These are phyloP conservation scores for Drosophila niveifrons DNA, from an alignment of 2,888 invertebrate species.

Conservation along the genomic window DNA sequence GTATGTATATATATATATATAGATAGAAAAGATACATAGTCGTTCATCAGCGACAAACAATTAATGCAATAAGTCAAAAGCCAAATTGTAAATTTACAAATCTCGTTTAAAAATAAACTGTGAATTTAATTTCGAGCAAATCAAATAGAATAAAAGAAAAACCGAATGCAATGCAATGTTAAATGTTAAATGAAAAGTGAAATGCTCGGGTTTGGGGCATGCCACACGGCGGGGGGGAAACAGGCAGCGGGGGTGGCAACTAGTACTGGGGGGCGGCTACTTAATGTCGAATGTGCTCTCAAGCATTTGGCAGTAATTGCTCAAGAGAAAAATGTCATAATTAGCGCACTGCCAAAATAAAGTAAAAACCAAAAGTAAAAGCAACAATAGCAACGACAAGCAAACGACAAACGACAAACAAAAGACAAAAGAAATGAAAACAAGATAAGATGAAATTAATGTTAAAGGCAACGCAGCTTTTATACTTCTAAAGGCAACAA, in stretches of 20 bases:
- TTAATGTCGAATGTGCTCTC: constrained; percentile 66
- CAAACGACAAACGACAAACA: constrained; percentile 11
- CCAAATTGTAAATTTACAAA: constrained; percentile 68
- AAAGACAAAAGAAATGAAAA: constrained; percentile 7
- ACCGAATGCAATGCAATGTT: constrained; percentile 20
- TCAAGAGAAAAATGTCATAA: constrained; percentile 67
- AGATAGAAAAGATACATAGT: background rate
- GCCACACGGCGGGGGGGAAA: background rate
- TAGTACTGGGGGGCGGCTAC: constrained; percentile 45
- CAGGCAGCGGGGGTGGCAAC: background rate
- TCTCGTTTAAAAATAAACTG: constrained; percentile 71
- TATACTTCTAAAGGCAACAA: constrained; percentile 1
- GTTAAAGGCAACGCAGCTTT: constrained; percentile 11
- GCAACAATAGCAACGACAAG: constrained; percentile 24
- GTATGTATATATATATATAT: constrained; percentile 2
- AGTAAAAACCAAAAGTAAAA: constrained; percentile 18
- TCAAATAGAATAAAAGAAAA: constrained; percentile 20
- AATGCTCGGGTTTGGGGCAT: constrained; percentile 17
- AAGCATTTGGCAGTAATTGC: constrained; percentile 80
- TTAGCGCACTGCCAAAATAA: constrained; percentile 62
- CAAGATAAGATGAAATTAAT: constrained; percentile 13
- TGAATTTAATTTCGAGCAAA: constrained; percentile 56
- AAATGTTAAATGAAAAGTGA: constrained; percentile 35
- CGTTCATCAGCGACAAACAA: constrained; percentile 49
- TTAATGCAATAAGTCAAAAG: constrained; percentile 51